Evolutionary conservation across 2,113 vertebrate genomes (phyloP).

Genomic region (Laterallus jamaicensis): DNA sequence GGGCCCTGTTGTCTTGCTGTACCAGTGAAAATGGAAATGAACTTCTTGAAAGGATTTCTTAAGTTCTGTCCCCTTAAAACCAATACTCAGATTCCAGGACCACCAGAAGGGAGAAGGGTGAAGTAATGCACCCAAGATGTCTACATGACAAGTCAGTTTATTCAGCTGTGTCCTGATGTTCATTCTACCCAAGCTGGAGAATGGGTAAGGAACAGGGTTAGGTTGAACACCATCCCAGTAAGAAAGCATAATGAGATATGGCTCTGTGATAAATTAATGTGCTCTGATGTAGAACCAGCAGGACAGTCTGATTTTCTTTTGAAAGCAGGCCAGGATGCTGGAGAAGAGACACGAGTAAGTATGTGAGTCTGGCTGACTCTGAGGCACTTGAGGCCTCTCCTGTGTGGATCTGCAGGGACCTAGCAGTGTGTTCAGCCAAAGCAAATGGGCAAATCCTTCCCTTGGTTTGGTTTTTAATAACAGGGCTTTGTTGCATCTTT

Average conservation of each 20-base stretch:
- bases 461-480: background rate
- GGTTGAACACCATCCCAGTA: background rate
- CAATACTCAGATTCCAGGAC: background rate
- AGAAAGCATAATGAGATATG: background rate
- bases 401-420: background rate
- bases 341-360: background rate
- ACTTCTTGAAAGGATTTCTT: background rate
- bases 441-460: background rate
- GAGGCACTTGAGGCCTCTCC: background rate
- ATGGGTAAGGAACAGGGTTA: background rate
- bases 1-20: background rate
- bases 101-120: background rate
- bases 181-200: background rate
- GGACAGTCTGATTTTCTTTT: background rate
- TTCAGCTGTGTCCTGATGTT: background rate
- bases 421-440: background rate
- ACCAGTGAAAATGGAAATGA: background rate
- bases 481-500: background rate
- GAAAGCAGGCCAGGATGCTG: background rate
- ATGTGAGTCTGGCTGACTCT: background rate
- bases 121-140: background rate
- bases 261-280: background rate
- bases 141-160: background rate
- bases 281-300: fast-evolving
- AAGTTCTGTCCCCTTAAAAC: background rate